Evolutionary conservation across 1,140 invertebrate genomes (phyloP).

Genomic region (Heliothis subflexa): DNA sequence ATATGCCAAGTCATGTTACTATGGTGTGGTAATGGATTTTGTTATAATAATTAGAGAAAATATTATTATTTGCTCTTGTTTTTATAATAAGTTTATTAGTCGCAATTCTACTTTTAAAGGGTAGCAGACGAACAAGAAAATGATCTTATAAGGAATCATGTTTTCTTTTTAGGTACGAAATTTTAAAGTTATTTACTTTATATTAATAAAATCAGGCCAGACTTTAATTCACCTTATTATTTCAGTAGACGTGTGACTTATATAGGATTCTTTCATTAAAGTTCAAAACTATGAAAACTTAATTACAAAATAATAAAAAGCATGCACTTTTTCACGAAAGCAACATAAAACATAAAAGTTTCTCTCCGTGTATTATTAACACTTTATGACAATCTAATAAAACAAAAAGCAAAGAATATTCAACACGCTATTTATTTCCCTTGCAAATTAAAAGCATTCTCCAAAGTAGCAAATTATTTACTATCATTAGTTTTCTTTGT

Average conservation of each 20-base stretch:
- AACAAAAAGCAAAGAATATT: background rate
- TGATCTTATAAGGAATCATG: too few species aligned
- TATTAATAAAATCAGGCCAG: too few species aligned
- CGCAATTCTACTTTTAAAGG: too few species aligned
- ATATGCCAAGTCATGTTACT: background rate
- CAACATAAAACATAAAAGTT: background rate
- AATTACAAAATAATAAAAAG: background rate
- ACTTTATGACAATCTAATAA: conserved; percentile 2
- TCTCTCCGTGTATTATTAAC: background rate
- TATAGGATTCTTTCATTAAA: too few species aligned
- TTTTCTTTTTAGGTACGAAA: too few species aligned
- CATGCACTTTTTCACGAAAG: background rate
- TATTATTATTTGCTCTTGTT: too few species aligned
- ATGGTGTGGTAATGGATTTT: conserved; percentile 23
- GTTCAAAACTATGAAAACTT: too few species aligned
- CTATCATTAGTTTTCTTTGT: conserved; percentile 23
- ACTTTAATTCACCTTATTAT: too few species aligned
- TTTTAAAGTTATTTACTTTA: too few species aligned
- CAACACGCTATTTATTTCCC: background rate
- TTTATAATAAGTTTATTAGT: too few species aligned
- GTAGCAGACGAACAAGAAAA: too few species aligned
- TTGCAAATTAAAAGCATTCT: conserved; percentile 13
- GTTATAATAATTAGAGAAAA: background rate
- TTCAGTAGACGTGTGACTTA: too few species aligned
- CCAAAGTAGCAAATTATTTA: conserved; percentile 24